Evolutionary conservation across 2,888 invertebrate genomes (phyloP).

Genomic region (Lochmaea capreae): DNA sequence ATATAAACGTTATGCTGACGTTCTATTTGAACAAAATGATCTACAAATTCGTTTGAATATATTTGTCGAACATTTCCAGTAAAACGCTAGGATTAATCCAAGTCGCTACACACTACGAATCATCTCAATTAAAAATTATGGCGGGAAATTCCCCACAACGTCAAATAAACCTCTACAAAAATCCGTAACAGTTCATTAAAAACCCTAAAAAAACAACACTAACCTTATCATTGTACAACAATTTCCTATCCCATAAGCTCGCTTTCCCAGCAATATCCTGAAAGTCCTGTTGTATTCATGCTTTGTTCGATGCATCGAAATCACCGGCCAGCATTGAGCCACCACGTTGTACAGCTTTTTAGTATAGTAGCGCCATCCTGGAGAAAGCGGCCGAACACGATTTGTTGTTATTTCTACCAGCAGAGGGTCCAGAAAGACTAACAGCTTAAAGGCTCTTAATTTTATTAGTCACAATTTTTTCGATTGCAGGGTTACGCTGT

Average conservation of each 20-base stretch:
- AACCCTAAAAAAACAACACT: slow-evolving; percentile 33
- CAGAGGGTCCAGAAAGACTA: slow-evolving; percentile 42
- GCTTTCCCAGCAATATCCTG: slow-evolving; percentile 40
- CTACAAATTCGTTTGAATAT: too few species aligned
- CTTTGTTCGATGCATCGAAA: slow-evolving; percentile 34
- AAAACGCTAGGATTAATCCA: too few species aligned
- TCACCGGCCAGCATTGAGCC: slow-evolving; percentile 8
- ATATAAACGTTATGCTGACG: too few species aligned
- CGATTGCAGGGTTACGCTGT: neutral
- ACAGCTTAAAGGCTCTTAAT: neutral
- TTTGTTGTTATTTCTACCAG: slow-evolving; percentile 44
- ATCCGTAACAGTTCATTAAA: slow-evolving; percentile 32
- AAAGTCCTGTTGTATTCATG: slow-evolving; percentile 32
- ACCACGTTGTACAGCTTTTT: slow-evolving; percentile 34
- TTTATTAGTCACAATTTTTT: neutral
- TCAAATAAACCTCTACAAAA: slow-evolving; percentile 25
- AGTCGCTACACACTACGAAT: neutral
- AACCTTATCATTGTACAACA: slow-evolving; percentile 36
- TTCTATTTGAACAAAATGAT: too few species aligned
- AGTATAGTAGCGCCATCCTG: slow-evolving; percentile 48
- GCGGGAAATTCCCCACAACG: slow-evolving; percentile 12
- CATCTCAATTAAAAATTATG: slow-evolving; percentile 13
- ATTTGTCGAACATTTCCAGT: too few species aligned
- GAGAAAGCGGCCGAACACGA: slow-evolving; percentile 39
- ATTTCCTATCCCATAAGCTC: slow-evolving; percentile 41